phyloP scores from a whole-genome alignment of 2,113 vertebrate genomes.

The Theristicus caerulescens region DNA sequence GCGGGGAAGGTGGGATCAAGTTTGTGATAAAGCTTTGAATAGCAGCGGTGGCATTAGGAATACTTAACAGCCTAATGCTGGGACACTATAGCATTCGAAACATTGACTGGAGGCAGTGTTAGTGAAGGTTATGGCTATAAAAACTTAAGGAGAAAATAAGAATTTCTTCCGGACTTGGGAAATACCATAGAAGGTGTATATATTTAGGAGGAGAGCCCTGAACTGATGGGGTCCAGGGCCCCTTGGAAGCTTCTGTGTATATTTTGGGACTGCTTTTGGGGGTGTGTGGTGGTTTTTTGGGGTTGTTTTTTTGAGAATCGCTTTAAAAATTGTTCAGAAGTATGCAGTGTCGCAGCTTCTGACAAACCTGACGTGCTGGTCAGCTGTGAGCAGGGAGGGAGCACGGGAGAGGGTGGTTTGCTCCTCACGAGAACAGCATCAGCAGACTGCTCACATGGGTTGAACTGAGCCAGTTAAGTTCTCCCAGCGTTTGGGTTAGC shows the following conservation, averaged over 20 bases:
- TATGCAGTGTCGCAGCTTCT: not conserved
- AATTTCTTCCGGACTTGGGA: not conserved
- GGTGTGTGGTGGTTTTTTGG: no score
- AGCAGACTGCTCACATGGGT: not conserved
- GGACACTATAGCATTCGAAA: fast-evolving
- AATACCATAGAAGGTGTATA: not conserved
- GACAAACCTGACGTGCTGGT: not conserved
- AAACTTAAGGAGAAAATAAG: not conserved
- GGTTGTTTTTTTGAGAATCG: not conserved
- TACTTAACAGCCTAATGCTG: not conserved
- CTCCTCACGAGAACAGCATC: not conserved
- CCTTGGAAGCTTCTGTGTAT: not conserved
- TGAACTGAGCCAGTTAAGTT: not conserved
- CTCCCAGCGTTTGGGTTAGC: not conserved
- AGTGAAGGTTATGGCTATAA: not conserved
- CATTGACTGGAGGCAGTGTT: fast-evolving
- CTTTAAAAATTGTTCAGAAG: not conserved
- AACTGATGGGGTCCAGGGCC: not conserved
- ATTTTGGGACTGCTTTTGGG: not conserved
- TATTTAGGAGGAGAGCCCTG: not conserved
- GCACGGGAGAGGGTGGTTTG: not conserved
- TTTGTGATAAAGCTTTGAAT: not conserved
- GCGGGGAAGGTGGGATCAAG: not conserved
- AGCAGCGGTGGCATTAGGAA: not conserved
- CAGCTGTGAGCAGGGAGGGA: not conserved